Base-by-base conservation (phyloP, 2,888 invertebrate genomes). In the Pollenia labialis region DNA sequence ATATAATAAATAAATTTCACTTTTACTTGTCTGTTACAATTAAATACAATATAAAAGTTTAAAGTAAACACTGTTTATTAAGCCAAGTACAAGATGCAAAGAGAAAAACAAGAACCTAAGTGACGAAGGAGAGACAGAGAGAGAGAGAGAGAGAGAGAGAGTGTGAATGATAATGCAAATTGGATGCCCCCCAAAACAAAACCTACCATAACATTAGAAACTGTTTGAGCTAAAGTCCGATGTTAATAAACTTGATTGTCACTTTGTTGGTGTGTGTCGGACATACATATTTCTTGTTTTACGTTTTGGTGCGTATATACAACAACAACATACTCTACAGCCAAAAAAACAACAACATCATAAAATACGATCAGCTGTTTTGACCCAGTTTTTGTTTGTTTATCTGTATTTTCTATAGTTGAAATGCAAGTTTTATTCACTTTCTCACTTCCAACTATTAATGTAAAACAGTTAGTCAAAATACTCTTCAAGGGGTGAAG, bases 301-400 rank as follows among this genome's bases (percentile, higher is more conserved):
- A 50, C 75, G 42, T 44, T 56, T 23, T 56, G 18, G 18, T 56
- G 56, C 23, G 10, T 56, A 3, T 11, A 23, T 23, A 23, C 23
- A 18, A 64, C 4, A 42, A 16, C 6, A 16, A 18, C 16, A 16
- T 6, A 44, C 2, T 16, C 16, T 16, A 3, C 16, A 16, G 11
- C 9, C 6, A 2, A 2, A 44, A 44, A 10, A 16, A 44, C 16
- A 64, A 9, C 42, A 12, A 60, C 50, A 68, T n/a, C 32, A 60
- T 23, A 48, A 56, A 69, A 60, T 50, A 60, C 42, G 42, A 85
- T 77, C 85, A 85, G 85, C 81, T 85, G 85, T 77, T 85, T 72
- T 77, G 81, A 81, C 81, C 72, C 81, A 81, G 60, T 66, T 85
- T 32, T 32, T 54, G 62, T 46, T 48, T 58, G 32, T 46, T 54